Percentiles rank a stretch among this genome's conserved stretches.
Evolutionary conservation across 2,113 vertebrate genomes (phyloP).

Genomic region (Pluvianellus socialis): DNA sequence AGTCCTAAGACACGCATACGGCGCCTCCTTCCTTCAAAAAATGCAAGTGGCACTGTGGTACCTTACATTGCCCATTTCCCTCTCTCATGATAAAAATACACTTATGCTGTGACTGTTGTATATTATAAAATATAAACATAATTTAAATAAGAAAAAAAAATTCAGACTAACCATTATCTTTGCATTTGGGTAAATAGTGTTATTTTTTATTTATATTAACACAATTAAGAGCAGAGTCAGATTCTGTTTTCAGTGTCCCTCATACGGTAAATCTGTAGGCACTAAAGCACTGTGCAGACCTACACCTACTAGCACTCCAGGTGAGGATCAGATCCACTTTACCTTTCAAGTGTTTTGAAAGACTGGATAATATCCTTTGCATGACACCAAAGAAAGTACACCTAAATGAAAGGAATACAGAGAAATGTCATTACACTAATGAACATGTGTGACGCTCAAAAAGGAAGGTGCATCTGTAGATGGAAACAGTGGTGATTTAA

Average conservation of each 20-base stretch:
- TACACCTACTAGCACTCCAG: neutral
- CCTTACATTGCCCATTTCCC: neutral
- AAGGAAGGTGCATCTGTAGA: neutral
- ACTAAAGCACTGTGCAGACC: neutral
- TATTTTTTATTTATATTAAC: neutral
- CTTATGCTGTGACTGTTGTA: neutral
- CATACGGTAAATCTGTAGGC: neutral
- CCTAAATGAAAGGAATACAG: conserved; percentile 74
- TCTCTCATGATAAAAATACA: neutral
- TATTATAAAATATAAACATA: neutral
- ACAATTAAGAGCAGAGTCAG: neutral
- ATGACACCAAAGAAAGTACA: conserved; percentile 96
- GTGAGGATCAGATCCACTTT: conserved; percentile 14
- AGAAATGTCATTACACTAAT: neutral
- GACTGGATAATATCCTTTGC: conserved; percentile 95
- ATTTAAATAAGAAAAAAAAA: neutral
- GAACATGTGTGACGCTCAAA: neutral
- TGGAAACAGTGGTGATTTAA: neutral
- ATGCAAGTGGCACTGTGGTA: neutral
- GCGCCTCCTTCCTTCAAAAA: neutral
- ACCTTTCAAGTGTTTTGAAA: conserved; percentile 96
- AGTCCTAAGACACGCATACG: neutral
- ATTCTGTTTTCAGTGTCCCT: neutral
- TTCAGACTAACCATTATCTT: neutral
- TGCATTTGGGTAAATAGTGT: neutral